These are phyloP conservation scores for Phania funesta DNA, from an alignment of 2,888 invertebrate species.

Conservation along the genomic window DNA sequence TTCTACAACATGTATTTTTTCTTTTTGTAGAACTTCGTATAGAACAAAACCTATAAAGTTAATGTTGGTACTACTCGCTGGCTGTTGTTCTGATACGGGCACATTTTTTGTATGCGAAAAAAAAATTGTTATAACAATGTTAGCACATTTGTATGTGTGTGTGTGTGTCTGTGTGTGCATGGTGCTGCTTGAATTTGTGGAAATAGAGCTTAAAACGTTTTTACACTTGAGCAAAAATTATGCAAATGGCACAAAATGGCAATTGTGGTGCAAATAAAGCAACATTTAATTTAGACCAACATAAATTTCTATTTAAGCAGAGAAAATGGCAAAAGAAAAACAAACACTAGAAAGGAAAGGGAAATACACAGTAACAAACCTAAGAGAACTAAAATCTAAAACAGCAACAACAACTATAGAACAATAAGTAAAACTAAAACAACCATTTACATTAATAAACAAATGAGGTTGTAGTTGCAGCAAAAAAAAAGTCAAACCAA, in stretches of 20 bases:
- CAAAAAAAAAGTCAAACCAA: not conserved
- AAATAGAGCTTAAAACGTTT: slow-evolving; percentile 57
- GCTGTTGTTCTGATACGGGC: too few relatives aligned
- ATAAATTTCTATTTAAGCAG: slow-evolving; percentile 45
- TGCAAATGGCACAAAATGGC: slow-evolving; percentile 44
- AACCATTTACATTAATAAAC: slow-evolving; percentile 38
- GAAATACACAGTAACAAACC: not conserved
- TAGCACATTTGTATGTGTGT: not conserved
- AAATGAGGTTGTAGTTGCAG: slow-evolving; percentile 33
- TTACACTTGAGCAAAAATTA: slow-evolving; percentile 58
- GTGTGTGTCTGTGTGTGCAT: not conserved
- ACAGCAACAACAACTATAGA: slow-evolving; percentile 8
- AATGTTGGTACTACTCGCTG: too few relatives aligned
- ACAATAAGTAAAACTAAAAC: slow-evolving; percentile 40
- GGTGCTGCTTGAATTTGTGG: slow-evolving; percentile 16
- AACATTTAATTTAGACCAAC: slow-evolving; percentile 62
- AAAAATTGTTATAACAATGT: not conserved
- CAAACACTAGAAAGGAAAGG: not conserved
- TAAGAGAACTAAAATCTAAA: slow-evolving; percentile 30
- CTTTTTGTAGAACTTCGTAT: slow-evolving; percentile 1
- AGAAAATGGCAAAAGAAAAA: not conserved
- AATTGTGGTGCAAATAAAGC: slow-evolving; percentile 53
- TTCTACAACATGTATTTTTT: not conserved
- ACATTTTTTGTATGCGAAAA: too few relatives aligned
- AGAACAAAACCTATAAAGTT: too few relatives aligned